A percentile compares a stretch with the other conserved stretches of the same genome.
Conservation (phyloP, 2,113 vertebrate species). For the Trichechus manatus region DNA sequence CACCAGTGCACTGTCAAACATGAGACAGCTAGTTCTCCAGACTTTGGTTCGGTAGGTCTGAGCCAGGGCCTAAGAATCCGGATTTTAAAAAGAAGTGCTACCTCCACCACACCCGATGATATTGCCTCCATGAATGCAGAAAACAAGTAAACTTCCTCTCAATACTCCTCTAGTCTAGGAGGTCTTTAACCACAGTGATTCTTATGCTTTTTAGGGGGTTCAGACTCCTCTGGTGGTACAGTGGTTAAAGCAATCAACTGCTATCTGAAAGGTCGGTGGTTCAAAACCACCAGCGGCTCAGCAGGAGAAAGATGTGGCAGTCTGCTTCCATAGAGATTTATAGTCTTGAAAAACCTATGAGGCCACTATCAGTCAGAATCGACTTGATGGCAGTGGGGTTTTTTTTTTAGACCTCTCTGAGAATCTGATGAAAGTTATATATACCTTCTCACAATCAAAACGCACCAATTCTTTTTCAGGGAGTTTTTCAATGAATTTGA, state of each 20-base stretch:
- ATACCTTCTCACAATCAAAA: conserved; percentile 6
- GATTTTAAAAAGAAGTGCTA: not conserved
- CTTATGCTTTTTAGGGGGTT: not conserved
- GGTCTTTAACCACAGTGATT: not conserved
- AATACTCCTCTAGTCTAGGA: not conserved
- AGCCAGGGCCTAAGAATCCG: not conserved
- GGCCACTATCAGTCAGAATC: too few relatives aligned
- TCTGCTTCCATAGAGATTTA: too few relatives aligned
- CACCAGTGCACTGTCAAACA: not conserved
- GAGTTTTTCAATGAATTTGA: not conserved
- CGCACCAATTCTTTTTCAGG: not conserved
- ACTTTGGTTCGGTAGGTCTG: not conserved
- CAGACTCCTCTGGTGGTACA: not conserved
- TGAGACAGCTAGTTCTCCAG: not conserved
- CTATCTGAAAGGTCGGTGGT: too few relatives aligned
- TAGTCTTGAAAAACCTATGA: too few relatives aligned
- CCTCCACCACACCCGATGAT: not conserved
- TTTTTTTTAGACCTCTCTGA: not conserved
- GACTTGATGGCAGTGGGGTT: too few relatives aligned
- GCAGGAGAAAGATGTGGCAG: too few relatives aligned
- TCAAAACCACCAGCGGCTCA: too few relatives aligned
- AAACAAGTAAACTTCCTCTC: not conserved
- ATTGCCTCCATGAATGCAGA: not conserved
- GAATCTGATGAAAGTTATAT: not conserved
- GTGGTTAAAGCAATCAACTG: too few relatives aligned